These are phyloP conservation scores for Exaiptasia diaphana DNA, from an alignment of 64 coral and sea anemone species.

Conservation along the genomic window DNA sequence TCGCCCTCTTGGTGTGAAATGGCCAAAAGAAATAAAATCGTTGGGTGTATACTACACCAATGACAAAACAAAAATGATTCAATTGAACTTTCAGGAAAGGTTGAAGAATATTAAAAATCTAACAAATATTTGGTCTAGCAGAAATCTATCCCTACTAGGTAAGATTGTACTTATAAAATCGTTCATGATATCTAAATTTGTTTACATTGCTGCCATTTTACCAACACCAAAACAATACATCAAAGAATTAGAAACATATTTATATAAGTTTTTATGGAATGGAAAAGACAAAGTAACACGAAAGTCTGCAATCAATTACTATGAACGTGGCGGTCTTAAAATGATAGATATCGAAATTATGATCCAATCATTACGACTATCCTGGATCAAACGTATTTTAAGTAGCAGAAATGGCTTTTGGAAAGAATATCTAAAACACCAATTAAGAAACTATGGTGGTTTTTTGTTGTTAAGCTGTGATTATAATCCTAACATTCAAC, in stretches of 20 bases:
- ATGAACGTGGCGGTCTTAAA: background rate
- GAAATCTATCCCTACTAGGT: background rate
- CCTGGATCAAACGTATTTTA: background rate
- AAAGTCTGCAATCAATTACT: background rate
- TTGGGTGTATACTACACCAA: background rate
- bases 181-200: background rate
- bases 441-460: background rate
- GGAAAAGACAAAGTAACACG: background rate
- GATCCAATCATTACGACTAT: background rate
- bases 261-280: background rate
- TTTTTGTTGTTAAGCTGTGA: background rate
- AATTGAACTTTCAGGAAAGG: background rate
- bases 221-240: background rate
- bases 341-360: constrained; percentile 7
- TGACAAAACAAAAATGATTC: background rate
- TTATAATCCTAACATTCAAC: background rate
- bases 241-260: background rate
- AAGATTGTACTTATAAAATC: background rate
- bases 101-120: background rate
- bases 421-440: background rate
- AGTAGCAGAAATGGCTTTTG: background rate
- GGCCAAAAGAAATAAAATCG: background rate
- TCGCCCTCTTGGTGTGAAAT: background rate
- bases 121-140: background rate
- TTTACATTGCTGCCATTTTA: background rate